Conservation (phyloP, 2,113 vertebrate genomes). For the Phasianus colchicus region DNA sequence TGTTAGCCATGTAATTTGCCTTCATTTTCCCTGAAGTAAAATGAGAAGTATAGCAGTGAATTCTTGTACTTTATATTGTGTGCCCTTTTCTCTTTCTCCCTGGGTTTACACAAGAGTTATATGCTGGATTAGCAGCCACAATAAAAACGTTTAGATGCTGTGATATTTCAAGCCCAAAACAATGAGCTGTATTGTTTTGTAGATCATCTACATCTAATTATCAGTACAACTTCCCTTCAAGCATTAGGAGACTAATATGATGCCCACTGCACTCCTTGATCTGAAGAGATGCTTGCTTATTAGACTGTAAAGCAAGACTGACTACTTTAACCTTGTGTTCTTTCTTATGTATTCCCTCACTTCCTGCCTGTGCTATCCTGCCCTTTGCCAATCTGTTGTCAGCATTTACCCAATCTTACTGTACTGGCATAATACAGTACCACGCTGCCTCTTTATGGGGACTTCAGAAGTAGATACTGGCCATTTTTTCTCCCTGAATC, state of each 20-base stretch:
- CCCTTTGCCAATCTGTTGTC: neutral
- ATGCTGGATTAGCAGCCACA: neutral
- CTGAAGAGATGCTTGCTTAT: neutral
- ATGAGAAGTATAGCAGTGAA: neutral
- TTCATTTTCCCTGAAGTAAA: neutral
- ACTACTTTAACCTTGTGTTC: neutral
- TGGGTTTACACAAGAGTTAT: neutral
- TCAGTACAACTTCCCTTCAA: neutral
- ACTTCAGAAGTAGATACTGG: neutral
- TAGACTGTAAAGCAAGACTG: neutral
- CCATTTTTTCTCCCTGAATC: neutral
- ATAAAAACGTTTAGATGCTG: neutral
- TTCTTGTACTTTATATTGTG: neutral
- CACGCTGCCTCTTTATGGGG: neutral
- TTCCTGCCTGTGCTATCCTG: neutral
- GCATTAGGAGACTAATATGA: neutral
- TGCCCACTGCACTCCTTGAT: accelerated
- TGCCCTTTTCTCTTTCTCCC: neutral
- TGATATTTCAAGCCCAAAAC: neutral
- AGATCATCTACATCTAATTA: neutral
- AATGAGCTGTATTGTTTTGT: neutral
- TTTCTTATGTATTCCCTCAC: neutral
- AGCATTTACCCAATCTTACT: neutral
- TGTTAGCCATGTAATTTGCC: neutral
- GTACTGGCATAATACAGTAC: neutral